These are phyloP conservation scores for Archocentrus centrarchus DNA, from an alignment of 2,113 vertebrate species.

Conservation along the genomic window DNA sequence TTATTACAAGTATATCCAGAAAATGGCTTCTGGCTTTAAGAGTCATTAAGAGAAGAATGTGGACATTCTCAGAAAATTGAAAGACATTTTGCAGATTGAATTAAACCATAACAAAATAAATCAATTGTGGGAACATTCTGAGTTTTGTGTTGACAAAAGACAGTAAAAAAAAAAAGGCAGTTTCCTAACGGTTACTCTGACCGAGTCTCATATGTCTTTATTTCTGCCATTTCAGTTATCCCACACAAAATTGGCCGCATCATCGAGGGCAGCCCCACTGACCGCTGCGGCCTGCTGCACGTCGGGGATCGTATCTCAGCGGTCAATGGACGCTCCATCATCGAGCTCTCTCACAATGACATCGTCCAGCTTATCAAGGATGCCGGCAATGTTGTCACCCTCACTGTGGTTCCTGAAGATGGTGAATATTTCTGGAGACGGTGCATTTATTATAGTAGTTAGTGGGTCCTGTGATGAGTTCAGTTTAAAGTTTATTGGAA, in stretches of 20 bases:
- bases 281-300: constrained; percentile 92
- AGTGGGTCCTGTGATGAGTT: background rate
- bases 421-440: constrained; percentile 79
- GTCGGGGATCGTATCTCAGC: constrained; percentile 96
- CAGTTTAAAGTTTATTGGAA: background rate
- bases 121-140: background rate
- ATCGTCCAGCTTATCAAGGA: constrained; percentile 99
- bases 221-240: constrained; percentile 84
- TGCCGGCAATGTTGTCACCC: constrained; percentile 90
- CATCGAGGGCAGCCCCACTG: constrained; percentile 95
- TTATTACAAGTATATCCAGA: background rate
- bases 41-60: background rate
- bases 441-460: background rate
- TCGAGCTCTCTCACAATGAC: constrained; percentile 93
- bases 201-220: constrained; percentile 4
- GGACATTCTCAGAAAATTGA: background rate
- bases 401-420: constrained; percentile 94
- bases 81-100: background rate
- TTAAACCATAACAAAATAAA: background rate
- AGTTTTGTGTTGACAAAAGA: background rate
- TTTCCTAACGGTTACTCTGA: background rate
- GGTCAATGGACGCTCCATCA: constrained; percentile 92
- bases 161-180: background rate
- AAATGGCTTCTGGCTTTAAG: background rate
- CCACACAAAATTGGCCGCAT: constrained; percentile 98